Evolutionary conservation across 2,888 invertebrate genomes (phyloP).

Genomic region (Stenoptilia bipunctidactyla): DNA sequence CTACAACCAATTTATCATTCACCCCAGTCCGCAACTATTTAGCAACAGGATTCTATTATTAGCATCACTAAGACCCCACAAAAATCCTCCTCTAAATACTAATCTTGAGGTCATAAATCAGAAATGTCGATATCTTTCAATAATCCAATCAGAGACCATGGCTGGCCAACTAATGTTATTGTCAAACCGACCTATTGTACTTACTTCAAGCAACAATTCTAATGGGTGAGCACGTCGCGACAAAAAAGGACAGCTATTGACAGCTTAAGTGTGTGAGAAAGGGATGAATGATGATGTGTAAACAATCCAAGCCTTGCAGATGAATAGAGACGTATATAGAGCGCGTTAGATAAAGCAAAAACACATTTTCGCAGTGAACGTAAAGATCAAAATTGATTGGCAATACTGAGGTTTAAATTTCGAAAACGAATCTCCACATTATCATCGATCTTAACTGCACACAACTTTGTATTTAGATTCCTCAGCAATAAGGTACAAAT

Average conservation of each 20-base stretch:
- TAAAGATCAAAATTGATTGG: not conserved
- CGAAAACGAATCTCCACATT: not conserved
- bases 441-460: too few relatives aligned
- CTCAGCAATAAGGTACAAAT: not conserved
- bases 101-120: slow-evolving; percentile 28
- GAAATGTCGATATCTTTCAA: slow-evolving; percentile 53
- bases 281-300: slow-evolving; percentile 32
- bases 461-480: too few relatives aligned
- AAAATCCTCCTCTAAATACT: too few relatives aligned
- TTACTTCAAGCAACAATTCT: slow-evolving; percentile 40
- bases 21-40: too few relatives aligned
- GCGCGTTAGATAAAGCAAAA: not conserved
- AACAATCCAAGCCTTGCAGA: slow-evolving; percentile 29
- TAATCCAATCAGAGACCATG: slow-evolving; percentile 59
- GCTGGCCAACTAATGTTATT: slow-evolving; percentile 59
- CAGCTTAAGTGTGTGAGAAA: slow-evolving; percentile 18
- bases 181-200: slow-evolving; percentile 58
- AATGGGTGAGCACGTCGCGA: slow-evolving; percentile 52
- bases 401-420: not conserved
- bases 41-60: too few relatives aligned
- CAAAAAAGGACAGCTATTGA: slow-evolving; percentile 23
- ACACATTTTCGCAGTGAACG: not conserved
- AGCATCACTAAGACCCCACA: too few relatives aligned
- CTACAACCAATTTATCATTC: slow-evolving; percentile 2
- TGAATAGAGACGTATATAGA: slow-evolving; percentile 18